Evolutionary conservation across 2,888 invertebrate species (phyloP).

Genomic region (Acrobasis consociella): DNA sequence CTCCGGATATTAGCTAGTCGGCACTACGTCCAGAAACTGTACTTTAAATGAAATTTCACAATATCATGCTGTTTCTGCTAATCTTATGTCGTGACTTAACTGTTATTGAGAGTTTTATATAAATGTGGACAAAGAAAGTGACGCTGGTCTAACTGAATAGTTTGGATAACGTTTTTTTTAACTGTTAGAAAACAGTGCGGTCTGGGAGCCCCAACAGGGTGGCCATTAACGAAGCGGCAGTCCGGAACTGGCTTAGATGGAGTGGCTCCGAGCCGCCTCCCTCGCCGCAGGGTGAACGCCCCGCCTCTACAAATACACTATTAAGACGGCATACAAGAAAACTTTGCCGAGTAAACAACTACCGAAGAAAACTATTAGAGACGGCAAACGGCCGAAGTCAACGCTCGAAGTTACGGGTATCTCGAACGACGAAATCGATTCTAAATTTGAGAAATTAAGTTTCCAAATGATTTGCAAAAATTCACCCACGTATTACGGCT

Average conservation of each 20-base stretch:
- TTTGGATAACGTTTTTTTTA: conserved; percentile 2
- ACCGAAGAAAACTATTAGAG: conserved; percentile 46
- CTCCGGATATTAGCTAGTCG: conserved; percentile 8
- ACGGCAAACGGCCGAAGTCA: conserved; percentile 36
- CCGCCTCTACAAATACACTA: conserved; percentile 52
- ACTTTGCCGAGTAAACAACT: conserved; percentile 54
- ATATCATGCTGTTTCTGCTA: conserved; percentile 3
- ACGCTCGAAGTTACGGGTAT: conserved; percentile 10
- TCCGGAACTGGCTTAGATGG: conserved; percentile 45
- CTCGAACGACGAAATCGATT: background rate
- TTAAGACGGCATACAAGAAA: conserved; percentile 54
- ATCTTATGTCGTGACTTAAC: conserved; percentile 4
- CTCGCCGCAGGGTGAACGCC: conserved; percentile 43
- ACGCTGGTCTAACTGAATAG: background rate
- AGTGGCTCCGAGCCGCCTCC: conserved; percentile 41
- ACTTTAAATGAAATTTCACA: conserved; percentile 9
- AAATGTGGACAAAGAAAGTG: conserved; percentile 1
- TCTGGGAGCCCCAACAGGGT: conserved; percentile 45
- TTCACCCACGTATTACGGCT: conserved; percentile 33
- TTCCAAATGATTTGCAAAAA: conserved; percentile 32
- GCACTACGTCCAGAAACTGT: conserved; percentile 11
- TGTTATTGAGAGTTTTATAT: background rate
- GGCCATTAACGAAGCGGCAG: conserved; percentile 46
- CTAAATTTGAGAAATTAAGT: conserved; percentile 23
- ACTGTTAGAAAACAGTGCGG: conserved; percentile 25